A percentile compares a stretch with the other conserved stretches of the same genome.
Evolutionary conservation across 2,113 vertebrate genomes (phyloP).

Genomic region (Rissa tridactyla): DNA sequence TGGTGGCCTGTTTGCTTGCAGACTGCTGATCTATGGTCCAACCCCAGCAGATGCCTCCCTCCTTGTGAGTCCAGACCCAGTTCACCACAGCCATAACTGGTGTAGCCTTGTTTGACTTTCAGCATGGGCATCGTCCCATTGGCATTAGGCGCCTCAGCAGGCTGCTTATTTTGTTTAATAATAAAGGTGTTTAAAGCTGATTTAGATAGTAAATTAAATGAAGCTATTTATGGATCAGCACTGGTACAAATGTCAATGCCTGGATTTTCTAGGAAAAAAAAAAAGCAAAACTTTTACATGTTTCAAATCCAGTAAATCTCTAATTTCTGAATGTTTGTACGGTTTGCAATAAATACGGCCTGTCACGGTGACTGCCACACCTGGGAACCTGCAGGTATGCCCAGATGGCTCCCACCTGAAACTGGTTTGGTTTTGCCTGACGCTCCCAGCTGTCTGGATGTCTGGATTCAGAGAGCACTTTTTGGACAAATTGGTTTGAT

Average conservation of each 20-base stretch:
- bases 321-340: neutral
- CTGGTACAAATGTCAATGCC: neutral
- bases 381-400: neutral
- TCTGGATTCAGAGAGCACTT: neutral
- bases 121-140: neutral
- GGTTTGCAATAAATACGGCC: neutral
- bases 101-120: neutral
- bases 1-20: neutral
- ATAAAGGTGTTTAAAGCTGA: neutral
- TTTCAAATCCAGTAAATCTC: neutral
- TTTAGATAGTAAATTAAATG: neutral
- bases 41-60: neutral
- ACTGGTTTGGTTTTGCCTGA: neutral
- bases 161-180: neutral
- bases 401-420: neutral
- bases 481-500: neutral
- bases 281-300: neutral
- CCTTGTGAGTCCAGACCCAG: neutral
- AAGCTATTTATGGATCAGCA: neutral
- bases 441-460: neutral
- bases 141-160: neutral
- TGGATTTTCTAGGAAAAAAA: neutral
- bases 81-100: neutral
- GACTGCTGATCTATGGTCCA: neutral
- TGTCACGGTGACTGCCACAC: fast-evolving